Base-by-base conservation (phyloP, 2,797 vertebrate genomes). In the Gymnodraco acuticeps region DNA sequence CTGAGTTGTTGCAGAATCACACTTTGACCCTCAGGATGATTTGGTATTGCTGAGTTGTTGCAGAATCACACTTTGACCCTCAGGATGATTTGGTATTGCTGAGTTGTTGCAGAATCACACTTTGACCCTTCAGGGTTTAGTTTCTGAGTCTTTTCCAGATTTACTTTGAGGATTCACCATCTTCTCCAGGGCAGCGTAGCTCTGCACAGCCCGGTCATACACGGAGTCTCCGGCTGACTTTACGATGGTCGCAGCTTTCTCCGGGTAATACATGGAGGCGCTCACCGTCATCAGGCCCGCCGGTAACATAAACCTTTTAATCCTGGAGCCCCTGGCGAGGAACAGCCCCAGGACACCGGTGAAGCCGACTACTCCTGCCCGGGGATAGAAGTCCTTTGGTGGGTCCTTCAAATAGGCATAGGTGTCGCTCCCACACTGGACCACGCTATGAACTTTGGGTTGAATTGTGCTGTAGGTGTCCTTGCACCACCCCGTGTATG, bases 221-320 rank as follows among this genome's bases (percentile, higher is more conserved):
- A 96, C 74, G 0, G 92, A 87, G 46, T 96, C 95, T 27, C 96
- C 96, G 71, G 94, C 89, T 43, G 93, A 89, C 96, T 81, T 94
- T 0, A 88, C 87, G 23, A 94, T 58, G 41, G 48, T 75, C 31
- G 89, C 96, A 0, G 96, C 96, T 78, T 95, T 91, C 66, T 97
- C 96, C 71, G 98, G 98, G 85, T 99, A 99, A 90, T 99, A 99
- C 54, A 99, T 72, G 51, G 97, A 95, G 4, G 96, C 85, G 77
- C 93, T 93, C 2, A 97, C 63, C 65, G 95, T 83, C 95, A 98
- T 87, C 70, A 99, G 94, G 70, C 86, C 93, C 20, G 90, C 73
- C 0, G 98, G 97, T 78, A 98, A 99, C 38, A 97, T 6, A n/a
- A 98, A 45, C 88, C 89, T 97, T 91, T 97, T 99, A 75, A 96